These are phyloP conservation scores for Marasmarcha lunaedactyla DNA, from an alignment of 2,888 invertebrate species.

Conservation along the genomic window DNA sequence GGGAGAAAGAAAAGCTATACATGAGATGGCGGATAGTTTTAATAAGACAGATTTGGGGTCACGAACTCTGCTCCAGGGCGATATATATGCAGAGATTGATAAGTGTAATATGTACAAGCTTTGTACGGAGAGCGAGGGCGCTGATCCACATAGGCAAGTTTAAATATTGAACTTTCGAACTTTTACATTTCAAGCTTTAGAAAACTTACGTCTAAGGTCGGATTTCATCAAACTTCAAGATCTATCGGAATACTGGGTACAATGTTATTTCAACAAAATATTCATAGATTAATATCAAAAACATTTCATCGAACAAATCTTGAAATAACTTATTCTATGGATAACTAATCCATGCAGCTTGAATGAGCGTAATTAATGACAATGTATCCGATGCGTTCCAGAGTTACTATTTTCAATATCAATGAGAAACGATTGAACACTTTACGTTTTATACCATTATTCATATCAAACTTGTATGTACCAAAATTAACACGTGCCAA, in stretches of 20 bases:
- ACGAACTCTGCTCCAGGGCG: slow-evolving; percentile 18
- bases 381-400: too few relatives aligned
- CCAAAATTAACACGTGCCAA: too few relatives aligned
- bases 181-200: background rate
- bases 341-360: background rate
- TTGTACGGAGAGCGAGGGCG: slow-evolving; percentile 27
- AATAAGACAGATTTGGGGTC: slow-evolving; percentile 7
- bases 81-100: slow-evolving; percentile 24
- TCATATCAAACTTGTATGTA: too few relatives aligned
- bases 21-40: slow-evolving; percentile 19
- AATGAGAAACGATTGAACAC: too few relatives aligned
- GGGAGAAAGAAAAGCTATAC: slow-evolving; percentile 25
- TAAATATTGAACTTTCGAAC: background rate
- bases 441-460: too few relatives aligned
- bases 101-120: slow-evolving; percentile 25
- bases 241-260: too few relatives aligned
- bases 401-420: too few relatives aligned
- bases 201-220: too few relatives aligned
- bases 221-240: too few relatives aligned
- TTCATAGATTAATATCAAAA: too few relatives aligned
- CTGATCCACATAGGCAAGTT: slow-evolving; percentile 24
- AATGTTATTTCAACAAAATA: too few relatives aligned
- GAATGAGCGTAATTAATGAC: background rate
- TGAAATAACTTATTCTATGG: background rate
- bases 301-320: background rate